Percentiles rank a stretch among this genome's conserved stretches.
These are phyloP conservation scores for Tolypeutes matacus DNA, from an alignment of 2,797 vertebrate genomes.

Conservation along the genomic window DNA sequence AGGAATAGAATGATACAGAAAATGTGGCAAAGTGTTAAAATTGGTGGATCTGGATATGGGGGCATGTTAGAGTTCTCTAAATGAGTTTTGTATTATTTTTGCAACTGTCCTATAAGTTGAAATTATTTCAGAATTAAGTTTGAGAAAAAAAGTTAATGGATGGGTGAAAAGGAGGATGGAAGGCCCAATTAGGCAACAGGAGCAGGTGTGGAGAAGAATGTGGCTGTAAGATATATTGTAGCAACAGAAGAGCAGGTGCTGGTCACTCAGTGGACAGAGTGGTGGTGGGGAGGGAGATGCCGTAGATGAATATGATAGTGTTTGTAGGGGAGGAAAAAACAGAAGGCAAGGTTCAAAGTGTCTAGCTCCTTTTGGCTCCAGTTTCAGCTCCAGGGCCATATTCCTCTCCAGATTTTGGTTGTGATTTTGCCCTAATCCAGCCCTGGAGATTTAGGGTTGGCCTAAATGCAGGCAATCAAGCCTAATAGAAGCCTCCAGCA, in stretches of 20 bases:
- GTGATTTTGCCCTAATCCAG: constrained; percentile 66
- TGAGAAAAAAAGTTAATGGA: background rate
- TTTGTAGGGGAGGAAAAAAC: background rate
- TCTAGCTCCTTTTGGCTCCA: background rate
- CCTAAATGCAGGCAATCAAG: constrained; percentile 83
- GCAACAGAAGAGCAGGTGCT: too few relatives aligned
- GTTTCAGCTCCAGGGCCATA: constrained; percentile 66
- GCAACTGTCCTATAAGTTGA: too few relatives aligned
- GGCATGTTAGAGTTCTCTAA: too few relatives aligned
- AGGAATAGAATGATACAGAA: background rate
- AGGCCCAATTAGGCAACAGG: background rate
- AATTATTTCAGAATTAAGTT: too few relatives aligned
- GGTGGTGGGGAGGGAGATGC: background rate
- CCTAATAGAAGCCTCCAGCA: constrained; percentile 81
- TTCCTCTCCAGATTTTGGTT: constrained; percentile 79
- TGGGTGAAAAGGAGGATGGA: background rate
- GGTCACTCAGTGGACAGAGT: fast-evolving
- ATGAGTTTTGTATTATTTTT: too few relatives aligned
- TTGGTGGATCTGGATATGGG: too few relatives aligned
- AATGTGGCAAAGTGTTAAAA: too few relatives aligned
- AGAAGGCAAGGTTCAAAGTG: background rate
- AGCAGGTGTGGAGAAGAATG: background rate
- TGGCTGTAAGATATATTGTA: background rate
- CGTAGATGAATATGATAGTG: background rate
- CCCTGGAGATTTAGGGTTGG: constrained; percentile 76